Evolutionary conservation across 1,140 invertebrate genomes (phyloP), one percentile per base, ranked within the genome.

Genomic region (Drosophila triauraria): DNA sequence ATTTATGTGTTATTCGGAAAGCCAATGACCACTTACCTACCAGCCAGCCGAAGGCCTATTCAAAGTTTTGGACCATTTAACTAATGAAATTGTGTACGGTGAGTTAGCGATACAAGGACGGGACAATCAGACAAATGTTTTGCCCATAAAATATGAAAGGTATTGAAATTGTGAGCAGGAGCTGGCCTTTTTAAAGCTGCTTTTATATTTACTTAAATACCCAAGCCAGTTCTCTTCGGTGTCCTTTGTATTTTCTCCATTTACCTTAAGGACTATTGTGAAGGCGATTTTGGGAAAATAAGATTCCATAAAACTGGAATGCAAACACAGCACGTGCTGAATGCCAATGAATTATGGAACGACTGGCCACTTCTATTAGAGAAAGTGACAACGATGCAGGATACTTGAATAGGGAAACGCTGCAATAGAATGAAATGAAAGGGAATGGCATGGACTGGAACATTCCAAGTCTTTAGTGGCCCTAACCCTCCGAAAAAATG

Each of bases 21-120:
- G 38, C 58, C 50, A 68, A 57, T 10, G 56, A 44, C 60, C 53
- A 54, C 70, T 54, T 50, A 38, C 30, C 35, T 43, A 35, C 44
- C 27, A 35, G 61, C 30, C 20, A 25, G 17, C 15, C n/a, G 20
- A 23, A 75, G 40, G 17, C 27, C 23, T 17, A 23, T 56, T 48
- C 46, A 40, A 32, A 23, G 46, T 27, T 38, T 53, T 44, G 35
- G 25, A 5, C 53, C 67, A 82, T 82, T 82, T 74, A 63, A 48
- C 80, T 82, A 82, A 82, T 82, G 67, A 62, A 78, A 82, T 74
- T 78, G n/a, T 32, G 12, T 20, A 23, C 15, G 25, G 3, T 7
- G 35, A 38, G 35, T 48, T 47, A 3, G 13, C 23, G 13, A 15
- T 32, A 3, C 17, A 13, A 60, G 20, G 17, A 25, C 6, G 12